Evolutionary conservation across 1,140 invertebrate genomes (phyloP), one percentile per base, ranked within the genome.

Genomic region (Heliconius nattereri): DNA sequence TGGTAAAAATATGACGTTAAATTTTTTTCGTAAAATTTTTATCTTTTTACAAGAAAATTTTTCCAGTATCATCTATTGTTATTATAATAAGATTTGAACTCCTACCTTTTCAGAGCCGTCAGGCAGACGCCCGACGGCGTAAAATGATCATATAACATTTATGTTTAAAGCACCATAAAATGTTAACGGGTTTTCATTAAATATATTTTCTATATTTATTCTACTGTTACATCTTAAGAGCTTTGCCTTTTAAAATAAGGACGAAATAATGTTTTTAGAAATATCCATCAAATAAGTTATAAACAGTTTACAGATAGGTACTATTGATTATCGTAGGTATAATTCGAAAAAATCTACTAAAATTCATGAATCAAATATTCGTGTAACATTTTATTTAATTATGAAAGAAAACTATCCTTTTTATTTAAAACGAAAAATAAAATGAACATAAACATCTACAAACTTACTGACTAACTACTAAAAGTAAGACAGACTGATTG

Each of bases 71-170:
- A 23, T n/a, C 54, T 23, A 57, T 23, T 57, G 54, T 57, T 57
- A 57, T 57, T 57, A 23, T 57, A 57, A 57, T 57, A 3, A 57
- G 54, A 57, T 57, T 57, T 57, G 54, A 57, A 57, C 54, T 57
- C 54, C 54, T n/a, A 57, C 54, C 54, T 57, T 57, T n/a, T 57
- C n/a, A n/a, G 20, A 23, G 54, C 54, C n/a, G 54, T 57, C 54
- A 57, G 54, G 9, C 54, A 57, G 54, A 57, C 54, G 54, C 54
- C n/a, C 8, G 54, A 23, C 54, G 54, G 7, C 54, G 54, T 57
- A 57, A 57, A 57, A 57, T 57, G 54, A 57, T 57, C 54, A 23
- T 57, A 57, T 57, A 57, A 57, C 54, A 57, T 57, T 57, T 57
- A 57, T 57, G 54, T 57, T 23, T 57, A 23, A 57, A 23, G 54